Evolutionary conservation across 2,113 vertebrate species (phyloP).

Genomic region (Erinaceus europaeus): DNA sequence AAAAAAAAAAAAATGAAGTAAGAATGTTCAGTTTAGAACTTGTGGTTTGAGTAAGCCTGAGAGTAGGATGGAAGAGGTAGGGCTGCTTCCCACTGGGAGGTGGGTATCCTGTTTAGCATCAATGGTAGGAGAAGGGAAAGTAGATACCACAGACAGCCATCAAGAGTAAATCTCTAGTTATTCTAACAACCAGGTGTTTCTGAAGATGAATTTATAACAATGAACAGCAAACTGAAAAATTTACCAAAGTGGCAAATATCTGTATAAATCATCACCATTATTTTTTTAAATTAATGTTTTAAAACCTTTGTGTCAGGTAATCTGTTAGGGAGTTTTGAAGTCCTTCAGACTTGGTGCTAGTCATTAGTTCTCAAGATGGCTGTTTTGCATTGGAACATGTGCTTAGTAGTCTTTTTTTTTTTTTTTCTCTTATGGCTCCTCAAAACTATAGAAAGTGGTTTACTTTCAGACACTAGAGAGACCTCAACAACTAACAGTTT

Average conservation of each 20-base stretch:
- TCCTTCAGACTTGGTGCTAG: not conserved
- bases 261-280: not conserved
- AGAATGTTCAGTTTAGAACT: not conserved
- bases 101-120: not conserved
- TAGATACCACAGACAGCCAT: not conserved
- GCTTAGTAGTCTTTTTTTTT: not conserved
- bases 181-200: not conserved
- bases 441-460: not conserved
- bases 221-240: not conserved
- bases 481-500: not conserved
- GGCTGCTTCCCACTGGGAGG: not conserved
- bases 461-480: not conserved
- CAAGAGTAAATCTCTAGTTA: not conserved
- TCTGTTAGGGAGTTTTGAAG: not conserved
- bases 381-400: not conserved
- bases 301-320: not conserved
- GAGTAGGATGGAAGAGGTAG: not conserved
- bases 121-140: not conserved
- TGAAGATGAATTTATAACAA: not conserved
- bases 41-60: not conserved
- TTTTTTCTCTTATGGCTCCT: not conserved
- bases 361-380: constrained; percentile 1
- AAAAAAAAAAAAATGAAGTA: too few relatives aligned
- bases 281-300: constrained; percentile 12
- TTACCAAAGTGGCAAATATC: not conserved